Base-by-base conservation (phyloP, 2,888 invertebrate genomes). In the Dasysyrphus tricinctus region DNA sequence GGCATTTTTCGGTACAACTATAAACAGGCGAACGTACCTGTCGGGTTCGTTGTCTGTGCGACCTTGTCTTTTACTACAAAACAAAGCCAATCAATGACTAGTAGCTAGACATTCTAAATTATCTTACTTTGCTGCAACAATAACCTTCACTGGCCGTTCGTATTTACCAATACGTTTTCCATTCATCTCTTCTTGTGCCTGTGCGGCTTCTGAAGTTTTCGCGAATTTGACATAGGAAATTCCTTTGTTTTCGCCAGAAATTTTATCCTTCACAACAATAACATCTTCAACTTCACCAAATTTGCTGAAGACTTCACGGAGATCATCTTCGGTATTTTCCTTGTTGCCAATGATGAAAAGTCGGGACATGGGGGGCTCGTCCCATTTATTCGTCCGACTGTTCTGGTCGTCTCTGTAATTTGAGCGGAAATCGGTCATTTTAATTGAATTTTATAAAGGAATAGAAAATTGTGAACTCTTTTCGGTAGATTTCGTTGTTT, bases 191-290 rank as follows among this genome's bases (percentile, higher is more conserved):
- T 98, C 98, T 89, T 98, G 94, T 4, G 98, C 98, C 78, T 90
- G 90, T 1, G 98, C 98, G 2, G 98, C 98, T 92, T 98, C 97
- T 0, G 98, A 97, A 0, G 98, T 97, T 93, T 97, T 98, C 0
- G 96, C 94, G 92, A 95, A 98, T 91, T 98, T 98, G 4, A 98
- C 95, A 90, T 97, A 98, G 0, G 96, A 96, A 63, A 98, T 96
- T 75, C 98, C 97, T 95, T 97, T 98, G 89, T 95, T 95, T 89
- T 96, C 96, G 67, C 97, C 96, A 12, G 96, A 95, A 88, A 93
- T 94, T 87, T 95, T 95, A 91, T 98, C 97, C 91, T 96, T 96
- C 16, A 98, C 97, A 89, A 97, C 95, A 95, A 96, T 96, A 88
- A 98, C 94, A 92, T 98, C 97, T 91, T 97, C 97, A 88, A 98